Evolutionary conservation across 2,113 vertebrate species (phyloP).

Genomic region (Chunga burmeisteri): DNA sequence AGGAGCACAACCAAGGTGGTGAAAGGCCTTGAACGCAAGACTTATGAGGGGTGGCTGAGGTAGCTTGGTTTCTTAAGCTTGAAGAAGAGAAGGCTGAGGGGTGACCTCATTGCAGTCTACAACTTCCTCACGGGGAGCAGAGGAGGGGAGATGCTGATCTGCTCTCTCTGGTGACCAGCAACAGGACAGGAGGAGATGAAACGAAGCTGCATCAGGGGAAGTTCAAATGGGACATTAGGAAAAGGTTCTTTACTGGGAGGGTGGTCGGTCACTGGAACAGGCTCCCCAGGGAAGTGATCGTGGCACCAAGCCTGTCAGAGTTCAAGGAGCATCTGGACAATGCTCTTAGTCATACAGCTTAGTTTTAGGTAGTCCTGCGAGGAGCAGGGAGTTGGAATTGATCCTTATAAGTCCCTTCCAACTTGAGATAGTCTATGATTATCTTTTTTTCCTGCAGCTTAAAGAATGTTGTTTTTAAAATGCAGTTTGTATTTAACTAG

Average conservation of each 20-base stretch:
- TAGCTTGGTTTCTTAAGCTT: no score
- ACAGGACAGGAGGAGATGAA: background rate
- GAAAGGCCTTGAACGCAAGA: background rate
- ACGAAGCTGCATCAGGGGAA: background rate
- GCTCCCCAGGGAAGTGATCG: background rate
- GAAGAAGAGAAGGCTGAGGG: no score
- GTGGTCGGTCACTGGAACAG: background rate
- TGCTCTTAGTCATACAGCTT: rapidly evolving
- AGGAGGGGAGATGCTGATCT: background rate
- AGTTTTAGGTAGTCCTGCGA: background rate
- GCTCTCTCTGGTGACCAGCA: background rate
- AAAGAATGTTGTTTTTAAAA: background rate
- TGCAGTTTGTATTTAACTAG: background rate
- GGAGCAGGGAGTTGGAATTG: background rate
- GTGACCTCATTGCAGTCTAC: background rate
- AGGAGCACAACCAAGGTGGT: background rate
- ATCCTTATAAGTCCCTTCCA: background rate
- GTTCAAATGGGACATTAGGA: background rate
- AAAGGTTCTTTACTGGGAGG: background rate
- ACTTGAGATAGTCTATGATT: rapidly evolving
- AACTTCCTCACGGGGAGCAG: background rate
- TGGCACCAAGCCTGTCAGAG: background rate
- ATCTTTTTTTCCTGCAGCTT: background rate
- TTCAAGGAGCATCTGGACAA: background rate
- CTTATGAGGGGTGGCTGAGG: background rate